Evolutionary conservation across 1,140 invertebrate species (phyloP).

Genomic region (Delia radicum): DNA sequence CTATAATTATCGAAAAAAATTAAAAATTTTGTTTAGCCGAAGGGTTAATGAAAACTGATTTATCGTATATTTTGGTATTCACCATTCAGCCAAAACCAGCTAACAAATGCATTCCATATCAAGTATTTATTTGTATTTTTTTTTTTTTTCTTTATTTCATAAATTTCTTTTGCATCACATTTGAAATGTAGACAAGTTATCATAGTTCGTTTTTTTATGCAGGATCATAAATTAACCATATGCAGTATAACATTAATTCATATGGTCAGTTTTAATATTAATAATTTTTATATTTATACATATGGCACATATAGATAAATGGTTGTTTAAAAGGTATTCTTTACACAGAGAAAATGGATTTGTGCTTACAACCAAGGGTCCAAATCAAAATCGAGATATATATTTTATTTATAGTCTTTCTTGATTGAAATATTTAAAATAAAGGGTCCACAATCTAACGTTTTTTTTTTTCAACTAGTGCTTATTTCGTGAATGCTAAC

Average conservation of each 20-base stretch:
- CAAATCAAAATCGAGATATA: no score
- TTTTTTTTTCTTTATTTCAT: background rate
- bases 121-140: background rate
- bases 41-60: conserved; percentile 16
- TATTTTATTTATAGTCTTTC: no score
- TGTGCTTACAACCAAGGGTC: no score
- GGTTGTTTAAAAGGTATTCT: no score
- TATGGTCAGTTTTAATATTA: background rate
- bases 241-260: background rate
- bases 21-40: conserved; percentile 6
- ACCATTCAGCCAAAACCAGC: background rate
- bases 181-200: background rate
- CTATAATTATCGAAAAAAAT: conserved; percentile 15
- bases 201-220: background rate
- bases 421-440: no score
- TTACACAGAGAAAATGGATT: no score
- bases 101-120: background rate
- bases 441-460: no score
- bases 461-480: no score
- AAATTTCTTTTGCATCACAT: background rate
- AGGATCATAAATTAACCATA: background rate
- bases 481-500: no score
- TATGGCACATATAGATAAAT: background rate
- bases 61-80: background rate
- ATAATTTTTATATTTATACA: background rate